A percentile compares a stretch with the other conserved stretches of the same genome.
Evolutionary conservation across 2,113 vertebrate species (phyloP).

Genomic region (Camarhynchus parvulus): DNA sequence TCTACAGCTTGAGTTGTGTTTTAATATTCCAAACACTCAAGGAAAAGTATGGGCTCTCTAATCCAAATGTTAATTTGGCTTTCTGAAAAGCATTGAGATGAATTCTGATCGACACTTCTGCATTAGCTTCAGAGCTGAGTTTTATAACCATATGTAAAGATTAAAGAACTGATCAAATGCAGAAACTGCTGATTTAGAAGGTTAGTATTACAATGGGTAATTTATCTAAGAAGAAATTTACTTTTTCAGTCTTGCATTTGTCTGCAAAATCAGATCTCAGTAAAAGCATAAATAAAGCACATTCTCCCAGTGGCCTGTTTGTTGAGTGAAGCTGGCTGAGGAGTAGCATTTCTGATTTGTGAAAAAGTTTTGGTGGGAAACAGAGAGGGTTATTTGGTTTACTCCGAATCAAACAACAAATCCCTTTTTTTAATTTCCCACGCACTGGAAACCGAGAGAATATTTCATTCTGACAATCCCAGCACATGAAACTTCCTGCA

Average conservation of each 20-base stretch:
- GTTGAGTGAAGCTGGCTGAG: background rate
- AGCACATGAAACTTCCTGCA: background rate
- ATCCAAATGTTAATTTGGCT: slow-evolving; percentile 28
- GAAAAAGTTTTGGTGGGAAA: background rate
- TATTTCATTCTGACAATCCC: background rate
- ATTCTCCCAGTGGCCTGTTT: background rate
- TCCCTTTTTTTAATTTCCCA: background rate
- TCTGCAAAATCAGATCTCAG: background rate
- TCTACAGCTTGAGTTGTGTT: background rate
- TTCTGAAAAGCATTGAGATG: background rate
- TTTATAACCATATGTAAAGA: background rate
- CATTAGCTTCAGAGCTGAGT: background rate
- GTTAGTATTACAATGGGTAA: background rate
- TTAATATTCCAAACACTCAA: background rate
- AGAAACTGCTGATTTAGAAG: background rate
- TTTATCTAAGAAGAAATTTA: background rate
- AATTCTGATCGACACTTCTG: background rate
- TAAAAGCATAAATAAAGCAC: background rate
- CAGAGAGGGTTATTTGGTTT: background rate
- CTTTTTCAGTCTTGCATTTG: background rate
- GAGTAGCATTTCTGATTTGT: background rate
- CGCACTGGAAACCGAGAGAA: background rate
- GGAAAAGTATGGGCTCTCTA: background rate
- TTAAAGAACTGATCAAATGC: background rate
- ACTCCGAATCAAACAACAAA: background rate